phyloP scores from a whole-genome alignment of 1,140 invertebrate species.

The Dysdera silvatica region DNA sequence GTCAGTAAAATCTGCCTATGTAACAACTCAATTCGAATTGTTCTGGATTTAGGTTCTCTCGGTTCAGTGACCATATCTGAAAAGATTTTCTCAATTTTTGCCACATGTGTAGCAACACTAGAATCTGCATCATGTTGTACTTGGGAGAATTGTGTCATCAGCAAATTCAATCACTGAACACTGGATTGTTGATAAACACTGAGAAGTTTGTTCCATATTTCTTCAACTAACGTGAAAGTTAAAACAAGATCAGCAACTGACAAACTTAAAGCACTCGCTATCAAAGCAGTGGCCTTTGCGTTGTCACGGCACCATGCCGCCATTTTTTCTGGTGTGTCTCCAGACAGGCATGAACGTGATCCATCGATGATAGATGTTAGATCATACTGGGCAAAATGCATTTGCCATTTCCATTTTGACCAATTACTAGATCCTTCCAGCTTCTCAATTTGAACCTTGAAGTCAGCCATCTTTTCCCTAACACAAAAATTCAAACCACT shows the following conservation, averaged over 20 bases:
- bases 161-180: slow-evolving; percentile 2
- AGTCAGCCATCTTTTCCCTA: no score
- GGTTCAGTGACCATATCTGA: background rate
- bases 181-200: background rate
- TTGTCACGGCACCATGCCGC: background rate
- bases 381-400: background rate
- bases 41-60: background rate
- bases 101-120: slow-evolving; percentile 4
- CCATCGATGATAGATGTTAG: background rate
- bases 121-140: background rate
- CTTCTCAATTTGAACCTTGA: background rate
- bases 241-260: slow-evolving; percentile 1
- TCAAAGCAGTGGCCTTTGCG: background rate
- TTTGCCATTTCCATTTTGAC: slow-evolving; percentile 4
- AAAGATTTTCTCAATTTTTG: slow-evolving; percentile 6
- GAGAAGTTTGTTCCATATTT: slow-evolving; percentile 5
- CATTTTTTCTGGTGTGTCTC: no score
- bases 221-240: background rate
- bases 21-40: background rate
- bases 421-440: background rate
- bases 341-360: background rate
- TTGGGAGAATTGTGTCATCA: slow-evolving; percentile 5
- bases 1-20: background rate
- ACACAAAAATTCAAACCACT: no score
- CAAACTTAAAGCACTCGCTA: background rate